These are phyloP conservation scores for Typhlichthys eigenmanni DNA, from an alignment of 2,797 vertebrate genomes.

Conservation along the genomic window DNA sequence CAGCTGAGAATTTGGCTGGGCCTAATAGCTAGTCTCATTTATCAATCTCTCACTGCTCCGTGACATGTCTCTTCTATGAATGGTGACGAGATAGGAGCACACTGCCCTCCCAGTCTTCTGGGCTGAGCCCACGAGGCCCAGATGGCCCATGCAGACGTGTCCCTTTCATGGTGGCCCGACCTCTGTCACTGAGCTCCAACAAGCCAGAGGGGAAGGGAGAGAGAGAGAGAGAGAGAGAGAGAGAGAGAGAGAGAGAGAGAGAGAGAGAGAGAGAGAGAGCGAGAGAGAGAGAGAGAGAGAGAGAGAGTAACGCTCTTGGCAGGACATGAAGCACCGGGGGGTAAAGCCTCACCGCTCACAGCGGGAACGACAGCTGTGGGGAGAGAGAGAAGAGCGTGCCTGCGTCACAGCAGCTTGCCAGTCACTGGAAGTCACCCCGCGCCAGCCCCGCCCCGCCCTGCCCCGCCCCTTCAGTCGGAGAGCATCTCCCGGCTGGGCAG, in stretches of 20 bases:
- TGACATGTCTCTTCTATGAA: constrained; percentile 44
- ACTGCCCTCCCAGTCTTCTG: constrained; percentile 59
- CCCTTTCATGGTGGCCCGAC: constrained; percentile 47
- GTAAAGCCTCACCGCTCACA: constrained; percentile 59
- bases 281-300: constrained; percentile 7
- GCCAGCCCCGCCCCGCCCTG: constrained; percentile 45
- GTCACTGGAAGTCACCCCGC: constrained; percentile 62
- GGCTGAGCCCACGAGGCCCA: constrained; percentile 44
- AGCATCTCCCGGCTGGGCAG: constrained; percentile 48
- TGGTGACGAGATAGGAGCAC: constrained; percentile 57
- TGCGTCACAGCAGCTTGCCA: constrained; percentile 59
- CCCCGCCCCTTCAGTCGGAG: constrained; percentile 52
- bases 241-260: too few relatives aligned
- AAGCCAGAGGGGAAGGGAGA: constrained; percentile 5
- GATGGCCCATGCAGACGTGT: constrained; percentile 50
- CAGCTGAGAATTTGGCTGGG: constrained; percentile 36
- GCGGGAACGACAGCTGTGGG: constrained; percentile 76
- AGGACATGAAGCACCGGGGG: constrained; percentile 70
- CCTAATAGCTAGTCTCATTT: constrained; percentile 33
- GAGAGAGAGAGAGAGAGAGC: too few relatives aligned
- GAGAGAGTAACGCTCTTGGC: constrained; percentile 73
- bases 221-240: too few relatives aligned
- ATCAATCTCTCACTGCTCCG: constrained; percentile 31
- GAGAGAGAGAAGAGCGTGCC: constrained; percentile 65
- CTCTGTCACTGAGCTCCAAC: constrained; percentile 66